Conservation (phyloP, 2,888 invertebrate genomes). For the Odontocolon sp. region DNA sequence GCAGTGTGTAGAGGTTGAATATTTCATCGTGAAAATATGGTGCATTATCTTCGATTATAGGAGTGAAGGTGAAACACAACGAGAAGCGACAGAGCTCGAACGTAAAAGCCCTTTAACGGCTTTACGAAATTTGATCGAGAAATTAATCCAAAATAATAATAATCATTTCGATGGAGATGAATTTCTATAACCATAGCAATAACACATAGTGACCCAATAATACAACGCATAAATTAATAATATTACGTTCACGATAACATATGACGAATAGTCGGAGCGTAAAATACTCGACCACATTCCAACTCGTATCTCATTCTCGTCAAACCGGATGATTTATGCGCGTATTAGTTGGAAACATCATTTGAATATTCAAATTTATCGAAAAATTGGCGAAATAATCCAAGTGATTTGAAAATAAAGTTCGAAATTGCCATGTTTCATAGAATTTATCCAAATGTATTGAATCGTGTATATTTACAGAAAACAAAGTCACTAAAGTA, state of each 20-base stretch:
- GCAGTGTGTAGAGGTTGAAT: too few species aligned
- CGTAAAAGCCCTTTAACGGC: too few species aligned
- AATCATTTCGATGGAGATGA: not conserved
- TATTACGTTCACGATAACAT: conserved; percentile 40
- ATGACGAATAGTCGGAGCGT: conserved; percentile 20
- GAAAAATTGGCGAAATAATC: too few species aligned
- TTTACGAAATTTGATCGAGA: not conserved
- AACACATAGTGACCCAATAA: conserved; percentile 7
- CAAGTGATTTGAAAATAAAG: too few species aligned
- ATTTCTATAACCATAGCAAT: not conserved
- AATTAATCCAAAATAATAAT: conserved; percentile 19
- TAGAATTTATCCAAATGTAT: too few species aligned
- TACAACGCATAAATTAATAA: conserved; percentile 38
- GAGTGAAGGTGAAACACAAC: not conserved
- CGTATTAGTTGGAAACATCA: not conserved
- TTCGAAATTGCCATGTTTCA: too few species aligned
- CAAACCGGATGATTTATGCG: not conserved
- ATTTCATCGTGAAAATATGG: too few species aligned
- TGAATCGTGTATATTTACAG: too few species aligned
- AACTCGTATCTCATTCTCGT: not conserved
- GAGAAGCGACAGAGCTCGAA: not conserved
- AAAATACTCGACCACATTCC: conserved; percentile 7
- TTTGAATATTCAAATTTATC: not conserved
- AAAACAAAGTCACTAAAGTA: too few species aligned
- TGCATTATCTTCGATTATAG: not conserved